Conservation (phyloP, 2,888 invertebrate genomes). For the Dasypolia templi region DNA sequence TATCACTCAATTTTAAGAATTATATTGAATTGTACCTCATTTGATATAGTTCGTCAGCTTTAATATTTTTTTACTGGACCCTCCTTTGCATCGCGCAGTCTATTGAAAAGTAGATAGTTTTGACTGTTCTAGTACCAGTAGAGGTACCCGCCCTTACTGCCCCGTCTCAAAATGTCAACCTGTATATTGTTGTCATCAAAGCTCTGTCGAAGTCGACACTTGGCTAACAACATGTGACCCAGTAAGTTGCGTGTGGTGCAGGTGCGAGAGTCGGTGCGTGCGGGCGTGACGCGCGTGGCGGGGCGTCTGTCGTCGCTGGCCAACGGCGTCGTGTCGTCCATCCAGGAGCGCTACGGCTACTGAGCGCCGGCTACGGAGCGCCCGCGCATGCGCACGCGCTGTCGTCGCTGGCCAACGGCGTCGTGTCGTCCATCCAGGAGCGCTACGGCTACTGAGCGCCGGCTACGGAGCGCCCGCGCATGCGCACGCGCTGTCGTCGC, state of each 20-base stretch:
- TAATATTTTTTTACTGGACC: too few species aligned
- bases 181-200: neutral
- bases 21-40: too few species aligned
- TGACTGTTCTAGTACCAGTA: too few species aligned
- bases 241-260: slow-evolving; percentile 88
- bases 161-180: too few species aligned
- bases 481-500: slow-evolving; percentile 72
- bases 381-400: neutral
- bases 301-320: slow-evolving; percentile 98
- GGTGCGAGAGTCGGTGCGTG: slow-evolving; percentile 98
- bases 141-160: too few species aligned
- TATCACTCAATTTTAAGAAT: too few species aligned
- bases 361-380: slow-evolving; percentile 75
- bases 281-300: slow-evolving; percentile 98
- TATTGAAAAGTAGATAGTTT: too few species aligned
- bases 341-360: slow-evolving; percentile 95
- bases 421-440: slow-evolving; percentile 98
- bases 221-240: neutral
- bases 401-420: slow-evolving; percentile 95
- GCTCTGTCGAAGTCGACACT: neutral
- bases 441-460: slow-evolving; percentile 91
- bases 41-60: too few species aligned
- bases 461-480: neutral
- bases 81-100: too few species aligned
- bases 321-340: slow-evolving; percentile 97